A percentile compares a stretch with the other conserved stretches of the same genome.
These are phyloP conservation scores for Apodemia duryi DNA, from an alignment of 2,888 invertebrate genomes.

Conservation along the genomic window DNA sequence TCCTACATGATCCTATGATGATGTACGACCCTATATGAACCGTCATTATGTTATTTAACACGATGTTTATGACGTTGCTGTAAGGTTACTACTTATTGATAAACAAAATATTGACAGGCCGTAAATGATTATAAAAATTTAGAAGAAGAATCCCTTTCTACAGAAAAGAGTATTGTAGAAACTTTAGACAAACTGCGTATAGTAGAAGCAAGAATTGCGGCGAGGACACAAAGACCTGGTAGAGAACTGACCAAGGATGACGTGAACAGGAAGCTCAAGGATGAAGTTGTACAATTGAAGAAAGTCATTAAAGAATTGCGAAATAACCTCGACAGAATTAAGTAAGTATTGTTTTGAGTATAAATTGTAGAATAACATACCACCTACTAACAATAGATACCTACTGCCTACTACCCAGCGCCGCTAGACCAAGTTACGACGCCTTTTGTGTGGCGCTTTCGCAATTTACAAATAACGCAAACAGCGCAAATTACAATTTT, in stretches of 20 bases:
- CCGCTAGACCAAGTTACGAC: too few relatives aligned
- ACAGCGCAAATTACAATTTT: too few relatives aligned
- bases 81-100: too few relatives aligned
- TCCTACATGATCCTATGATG: too few relatives aligned
- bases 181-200: conserved; percentile 85
- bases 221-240: conserved; percentile 82
- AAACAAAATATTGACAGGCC: conserved; percentile 54
- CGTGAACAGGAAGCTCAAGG: conserved; percentile 80
- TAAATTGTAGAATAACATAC: background rate
- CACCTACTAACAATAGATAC: too few relatives aligned
- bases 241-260: conserved; percentile 84
- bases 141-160: conserved; percentile 81
- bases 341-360: conserved; percentile 50
- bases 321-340: conserved; percentile 79
- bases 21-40: too few relatives aligned
- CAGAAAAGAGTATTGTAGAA: conserved; percentile 83
- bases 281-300: conserved; percentile 80
- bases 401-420: too few relatives aligned
- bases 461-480: too few relatives aligned
- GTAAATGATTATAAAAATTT: conserved; percentile 84
- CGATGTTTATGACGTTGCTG: too few relatives aligned
- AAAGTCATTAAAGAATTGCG: conserved; percentile 78
- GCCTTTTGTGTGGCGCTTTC: too few relatives aligned
- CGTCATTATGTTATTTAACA: too few relatives aligned
- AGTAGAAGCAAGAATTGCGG: conserved; percentile 85